These are phyloP conservation scores for Nothobranchius kuhntae DNA, from an alignment of 2,113 vertebrate genomes.

Conservation along the genomic window DNA sequence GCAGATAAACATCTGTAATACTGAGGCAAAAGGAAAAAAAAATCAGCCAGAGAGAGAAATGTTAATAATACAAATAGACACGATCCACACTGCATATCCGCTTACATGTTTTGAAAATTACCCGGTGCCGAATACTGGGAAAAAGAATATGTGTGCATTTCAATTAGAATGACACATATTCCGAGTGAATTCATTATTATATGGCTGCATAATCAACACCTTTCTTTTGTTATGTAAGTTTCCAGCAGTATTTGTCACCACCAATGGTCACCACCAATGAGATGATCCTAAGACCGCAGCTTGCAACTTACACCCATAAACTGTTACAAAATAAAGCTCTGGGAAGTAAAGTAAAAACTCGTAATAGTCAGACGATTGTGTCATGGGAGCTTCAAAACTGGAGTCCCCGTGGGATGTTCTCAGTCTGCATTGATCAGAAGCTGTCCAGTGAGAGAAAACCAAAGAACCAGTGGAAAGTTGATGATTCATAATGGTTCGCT, in stretches of 20 bases:
- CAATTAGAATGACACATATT: slow-evolving; percentile 61
- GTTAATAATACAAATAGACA: slow-evolving; percentile 78
- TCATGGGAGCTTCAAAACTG: background rate
- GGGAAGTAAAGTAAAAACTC: background rate
- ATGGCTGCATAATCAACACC: slow-evolving; percentile 46
- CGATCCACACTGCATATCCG: slow-evolving; percentile 59
- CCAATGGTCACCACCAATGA: background rate
- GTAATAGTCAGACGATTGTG: background rate
- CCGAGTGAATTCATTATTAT: slow-evolving; percentile 59
- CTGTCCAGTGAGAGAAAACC: background rate
- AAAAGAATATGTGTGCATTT: slow-evolving; percentile 54
- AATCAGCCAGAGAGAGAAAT: slow-evolving; percentile 21
- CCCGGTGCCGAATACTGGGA: slow-evolving; percentile 23
- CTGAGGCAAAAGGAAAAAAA: slow-evolving; percentile 46
- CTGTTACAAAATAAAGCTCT: background rate
- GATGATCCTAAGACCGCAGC: slow-evolving; percentile 1
- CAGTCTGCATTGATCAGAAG: background rate
- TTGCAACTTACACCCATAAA: background rate
- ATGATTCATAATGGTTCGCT: background rate
- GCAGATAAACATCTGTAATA: slow-evolving; percentile 76
- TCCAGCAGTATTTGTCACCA: background rate
- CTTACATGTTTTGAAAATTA: slow-evolving; percentile 62
- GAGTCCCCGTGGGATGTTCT: background rate
- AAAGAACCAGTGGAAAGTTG: background rate
- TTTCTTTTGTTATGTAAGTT: slow-evolving; percentile 2